Evolutionary conservation across 2,113 vertebrate species (phyloP).

Genomic region (Erpornis zantholeuca): DNA sequence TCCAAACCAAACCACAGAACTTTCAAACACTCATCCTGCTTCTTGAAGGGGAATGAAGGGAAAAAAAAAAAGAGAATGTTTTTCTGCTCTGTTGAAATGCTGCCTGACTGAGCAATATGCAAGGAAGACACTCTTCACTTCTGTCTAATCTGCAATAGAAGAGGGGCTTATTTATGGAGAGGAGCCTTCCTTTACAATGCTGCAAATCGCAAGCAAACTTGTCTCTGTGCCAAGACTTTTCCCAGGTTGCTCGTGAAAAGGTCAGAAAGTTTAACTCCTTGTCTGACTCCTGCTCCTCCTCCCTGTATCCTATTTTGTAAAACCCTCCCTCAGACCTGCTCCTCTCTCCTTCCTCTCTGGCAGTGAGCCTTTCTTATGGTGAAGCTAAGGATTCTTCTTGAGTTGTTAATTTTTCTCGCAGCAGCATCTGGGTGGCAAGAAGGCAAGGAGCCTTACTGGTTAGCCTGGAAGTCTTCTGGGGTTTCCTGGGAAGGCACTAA

Average conservation of each 20-base stretch:
- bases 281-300: background rate
- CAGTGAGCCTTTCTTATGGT: background rate
- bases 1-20: constrained; percentile 82
- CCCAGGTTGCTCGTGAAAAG: background rate
- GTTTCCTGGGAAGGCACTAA: background rate
- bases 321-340: background rate
- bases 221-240: background rate
- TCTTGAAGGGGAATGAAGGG: constrained; percentile 70
- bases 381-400: background rate
- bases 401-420: background rate
- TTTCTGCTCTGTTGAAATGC: constrained; percentile 69
- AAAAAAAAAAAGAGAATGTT: background rate
- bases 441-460: background rate
- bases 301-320: background rate
- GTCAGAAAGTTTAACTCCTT: background rate
- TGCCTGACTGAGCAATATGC: constrained; percentile 65
- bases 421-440: background rate
- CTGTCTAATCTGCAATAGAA: background rate
- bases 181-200: background rate
- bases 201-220: background rate
- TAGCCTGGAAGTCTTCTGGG: background rate
- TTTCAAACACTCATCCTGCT: constrained; percentile 74
- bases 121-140: constrained; percentile 44
- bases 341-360: background rate
- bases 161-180: constrained; percentile 11